phyloP scores from a whole-genome alignment of 2,888 invertebrate species.

The Drosophila lutescens region DNA sequence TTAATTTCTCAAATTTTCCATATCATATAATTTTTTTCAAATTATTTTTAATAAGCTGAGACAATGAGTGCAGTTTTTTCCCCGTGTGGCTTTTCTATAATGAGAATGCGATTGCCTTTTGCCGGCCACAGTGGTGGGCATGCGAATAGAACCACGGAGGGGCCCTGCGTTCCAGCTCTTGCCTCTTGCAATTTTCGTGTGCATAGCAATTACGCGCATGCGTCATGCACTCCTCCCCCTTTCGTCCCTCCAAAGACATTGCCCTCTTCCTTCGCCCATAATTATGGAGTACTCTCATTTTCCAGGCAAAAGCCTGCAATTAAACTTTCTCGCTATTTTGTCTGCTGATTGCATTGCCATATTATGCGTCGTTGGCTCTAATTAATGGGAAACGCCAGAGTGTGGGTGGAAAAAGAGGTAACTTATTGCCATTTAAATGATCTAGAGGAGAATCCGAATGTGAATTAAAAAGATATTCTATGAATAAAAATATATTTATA shows the following conservation, averaged over 20 bases:
- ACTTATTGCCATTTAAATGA: background rate
- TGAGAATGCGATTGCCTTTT: slow-evolving; percentile 77
- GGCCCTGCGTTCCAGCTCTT: background rate
- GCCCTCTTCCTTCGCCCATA: slow-evolving; percentile 40
- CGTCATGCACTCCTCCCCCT: slow-evolving; percentile 63
- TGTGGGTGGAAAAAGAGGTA: slow-evolving; percentile 17
- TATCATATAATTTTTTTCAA: too few species aligned
- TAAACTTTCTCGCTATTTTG: slow-evolving; percentile 77
- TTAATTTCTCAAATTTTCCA: too few species aligned
- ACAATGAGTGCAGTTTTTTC: too few species aligned
- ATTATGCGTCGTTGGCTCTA: slow-evolving; percentile 65
- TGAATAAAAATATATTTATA: too few species aligned
- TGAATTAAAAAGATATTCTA: background rate
- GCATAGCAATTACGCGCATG: slow-evolving; percentile 73
- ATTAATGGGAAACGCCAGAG: slow-evolving; percentile 57
- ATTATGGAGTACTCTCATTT: slow-evolving; percentile 65
- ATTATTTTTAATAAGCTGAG: too few species aligned
- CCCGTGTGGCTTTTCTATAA: slow-evolving; percentile 52
- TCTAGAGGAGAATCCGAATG: background rate
- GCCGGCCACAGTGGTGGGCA: slow-evolving; percentile 53
- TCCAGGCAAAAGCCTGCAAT: slow-evolving; percentile 67
- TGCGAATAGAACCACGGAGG: slow-evolving; percentile 55
- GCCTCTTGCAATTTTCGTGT: slow-evolving; percentile 47
- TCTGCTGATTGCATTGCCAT: slow-evolving; percentile 67
- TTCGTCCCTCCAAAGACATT: background rate